Percentiles rank a stretch among this genome's conserved stretches.
Evolutionary conservation across 2,113 vertebrate genomes (phyloP).

Genomic region (Bufo bufo): DNA sequence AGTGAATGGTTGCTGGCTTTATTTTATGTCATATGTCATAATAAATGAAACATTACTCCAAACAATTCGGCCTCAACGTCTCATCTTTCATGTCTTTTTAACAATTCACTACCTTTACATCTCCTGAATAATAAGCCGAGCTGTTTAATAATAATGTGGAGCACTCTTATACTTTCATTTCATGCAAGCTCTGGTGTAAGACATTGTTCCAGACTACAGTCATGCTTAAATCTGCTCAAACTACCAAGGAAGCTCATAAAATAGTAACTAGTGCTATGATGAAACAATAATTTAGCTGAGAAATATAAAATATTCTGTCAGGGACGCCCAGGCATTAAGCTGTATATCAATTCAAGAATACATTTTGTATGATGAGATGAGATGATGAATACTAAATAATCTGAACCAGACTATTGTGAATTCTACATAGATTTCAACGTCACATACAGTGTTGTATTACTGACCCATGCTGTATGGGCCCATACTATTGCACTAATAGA

Average conservation of each 20-base stretch:
- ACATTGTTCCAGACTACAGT: slow-evolving; percentile 32
- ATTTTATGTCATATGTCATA: too few species aligned
- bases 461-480: not conserved
- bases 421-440: not conserved
- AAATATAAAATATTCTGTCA: slow-evolving; percentile 64
- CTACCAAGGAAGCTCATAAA: slow-evolving; percentile 63
- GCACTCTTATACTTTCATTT: slow-evolving; percentile 17
- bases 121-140: not conserved
- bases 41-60: not conserved
- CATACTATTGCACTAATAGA: not conserved
- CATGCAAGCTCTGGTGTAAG: slow-evolving; percentile 51
- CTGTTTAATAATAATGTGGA: slow-evolving; percentile 59
- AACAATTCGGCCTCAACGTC: not conserved
- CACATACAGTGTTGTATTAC: not conserved
- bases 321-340: slow-evolving; percentile 56
- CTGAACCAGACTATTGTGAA: not conserved
- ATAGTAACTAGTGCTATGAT: slow-evolving; percentile 66
- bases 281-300: slow-evolving; percentile 63
- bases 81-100: slow-evolving; percentile 41
- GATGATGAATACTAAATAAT: not conserved
- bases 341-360: not conserved
- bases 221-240: slow-evolving; percentile 55
- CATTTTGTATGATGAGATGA: not conserved
- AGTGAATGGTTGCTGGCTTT: not conserved
- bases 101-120: slow-evolving; percentile 7